Percentiles rank a stretch among this genome's conserved stretches.
Conservation (phyloP, 2,888 invertebrate genomes). For the Mimumesa dahlbomi region DNA sequence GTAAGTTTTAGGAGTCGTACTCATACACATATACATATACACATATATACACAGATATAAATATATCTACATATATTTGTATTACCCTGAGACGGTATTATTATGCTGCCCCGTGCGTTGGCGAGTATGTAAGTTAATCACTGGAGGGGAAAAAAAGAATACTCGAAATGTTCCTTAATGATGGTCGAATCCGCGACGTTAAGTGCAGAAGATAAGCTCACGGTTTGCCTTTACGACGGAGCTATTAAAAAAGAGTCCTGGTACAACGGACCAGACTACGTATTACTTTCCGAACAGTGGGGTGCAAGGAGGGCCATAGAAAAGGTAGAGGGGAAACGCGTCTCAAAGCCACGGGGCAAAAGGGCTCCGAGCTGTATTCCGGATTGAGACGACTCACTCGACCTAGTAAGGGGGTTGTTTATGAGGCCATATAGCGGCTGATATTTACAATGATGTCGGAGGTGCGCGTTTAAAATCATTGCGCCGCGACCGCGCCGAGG, state of each 20-base stretch:
- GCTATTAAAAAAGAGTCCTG: constrained; percentile 29
- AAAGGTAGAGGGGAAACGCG: constrained; percentile 10
- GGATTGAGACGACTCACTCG: constrained; percentile 63
- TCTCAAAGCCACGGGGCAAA: constrained; percentile 31
- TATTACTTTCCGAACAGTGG: constrained; percentile 43
- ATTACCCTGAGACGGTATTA: not conserved
- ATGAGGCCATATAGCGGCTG: constrained; percentile 76
- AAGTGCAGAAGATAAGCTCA: constrained; percentile 34
- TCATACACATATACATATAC: too few species aligned
- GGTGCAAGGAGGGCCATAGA: constrained; percentile 30
- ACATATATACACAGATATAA: too few species aligned
- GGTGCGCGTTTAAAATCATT: constrained; percentile 68
- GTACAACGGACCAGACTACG: not conserved
- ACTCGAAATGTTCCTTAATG: constrained; percentile 44
- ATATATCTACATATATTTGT: not conserved
- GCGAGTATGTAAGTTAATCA: constrained; percentile 4
- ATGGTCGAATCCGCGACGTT: constrained; percentile 36
- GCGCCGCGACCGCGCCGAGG: constrained; percentile 67
- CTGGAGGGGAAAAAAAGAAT: constrained; percentile 26
- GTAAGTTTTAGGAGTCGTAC: too few species aligned
- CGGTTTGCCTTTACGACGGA: constrained; percentile 35
- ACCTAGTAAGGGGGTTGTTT: constrained; percentile 73
- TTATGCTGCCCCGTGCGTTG: not conserved
- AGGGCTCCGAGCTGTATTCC: constrained; percentile 27
- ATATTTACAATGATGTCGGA: constrained; percentile 78